Evolutionary conservation across 2,113 vertebrate species (phyloP), one percentile per base, ranked within the genome.

Genomic region (Xenopus laevis): DNA sequence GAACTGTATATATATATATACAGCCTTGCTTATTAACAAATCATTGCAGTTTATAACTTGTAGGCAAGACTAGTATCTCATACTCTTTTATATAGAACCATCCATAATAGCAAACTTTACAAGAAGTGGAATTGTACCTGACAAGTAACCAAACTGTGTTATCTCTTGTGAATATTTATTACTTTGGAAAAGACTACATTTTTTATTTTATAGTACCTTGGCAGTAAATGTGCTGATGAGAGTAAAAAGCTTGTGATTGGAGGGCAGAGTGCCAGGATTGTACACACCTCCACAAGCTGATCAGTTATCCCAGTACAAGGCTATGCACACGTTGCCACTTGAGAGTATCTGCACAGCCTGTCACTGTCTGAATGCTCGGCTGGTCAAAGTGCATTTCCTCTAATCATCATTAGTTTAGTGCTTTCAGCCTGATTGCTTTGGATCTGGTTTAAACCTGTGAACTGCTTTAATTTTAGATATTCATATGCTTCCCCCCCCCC

Each of bases 381-480:
- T 0, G 6, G 0, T 65, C 68, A 27, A 0, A n/a, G 61, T 12
- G 20, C 18, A 9, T 9, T n/a, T 64, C 33, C 71, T 13, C 18
- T 17, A 40, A 58, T 63, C 17, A 0, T 15, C 59, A 0, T 44
- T 66, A 57, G n/a, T 45, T 63, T 1, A 0, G 17, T 71, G 18
- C 65, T 44, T 18, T 0, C 4, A 60, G 70, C 61, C 0, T 15
- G 75, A 77, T 65, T 59, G 1, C 71, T 79, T 67, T 0, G 0
- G 58, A 77, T 59, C 79, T 80, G 57, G 65, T 64, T 21, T 64
- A 20, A 40, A 40, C 46, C 52, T n/a, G n/a, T 40, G n/a, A 27
- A 10, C 47, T 50, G 15, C 15, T 50, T 50, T 16, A 4, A 13
- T 50, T 50, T 50, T 10, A 50, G 47, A 13, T 13, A 6, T 50